Conservation (phyloP, 2,113 vertebrate species). For the Chrysochloris asiatica region DNA sequence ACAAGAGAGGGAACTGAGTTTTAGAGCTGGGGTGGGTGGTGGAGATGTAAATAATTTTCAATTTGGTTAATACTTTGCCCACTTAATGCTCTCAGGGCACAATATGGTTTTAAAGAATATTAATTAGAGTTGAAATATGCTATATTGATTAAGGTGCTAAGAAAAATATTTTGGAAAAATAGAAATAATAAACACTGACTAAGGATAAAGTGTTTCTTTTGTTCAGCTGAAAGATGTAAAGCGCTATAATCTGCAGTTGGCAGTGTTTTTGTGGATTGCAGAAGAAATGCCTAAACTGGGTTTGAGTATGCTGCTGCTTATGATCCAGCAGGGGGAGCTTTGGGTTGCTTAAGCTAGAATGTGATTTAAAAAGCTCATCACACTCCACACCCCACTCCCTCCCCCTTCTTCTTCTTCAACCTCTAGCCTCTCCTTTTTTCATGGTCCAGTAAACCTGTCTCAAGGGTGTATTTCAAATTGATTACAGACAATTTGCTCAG, state of each 20-base stretch:
- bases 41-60: neutral
- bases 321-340: constrained; percentile 89
- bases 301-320: neutral
- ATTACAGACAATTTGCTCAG: constrained; percentile 92
- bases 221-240: neutral
- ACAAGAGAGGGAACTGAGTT: neutral
- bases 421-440: constrained; percentile 73
- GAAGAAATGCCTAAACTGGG: neutral
- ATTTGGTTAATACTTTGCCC: neutral
- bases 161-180: neutral
- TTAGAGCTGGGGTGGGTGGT: neutral
- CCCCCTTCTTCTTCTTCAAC: neutral
- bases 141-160: constrained; percentile 8
- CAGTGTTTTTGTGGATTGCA: neutral
- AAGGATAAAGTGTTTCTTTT: constrained; percentile 16
- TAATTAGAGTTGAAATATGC: constrained; percentile 16
- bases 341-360: constrained; percentile 36
- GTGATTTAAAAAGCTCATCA: constrained; percentile 45
- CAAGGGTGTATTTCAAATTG: constrained; percentile 86
- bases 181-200: constrained; percentile 1
- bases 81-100: neutral
- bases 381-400: neutral
- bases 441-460: constrained; percentile 81
- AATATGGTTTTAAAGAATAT: constrained; percentile 36
- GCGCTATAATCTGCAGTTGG: neutral